Conservation (phyloP, 1,140 invertebrate species). For the Oryctes rhinoceros region DNA sequence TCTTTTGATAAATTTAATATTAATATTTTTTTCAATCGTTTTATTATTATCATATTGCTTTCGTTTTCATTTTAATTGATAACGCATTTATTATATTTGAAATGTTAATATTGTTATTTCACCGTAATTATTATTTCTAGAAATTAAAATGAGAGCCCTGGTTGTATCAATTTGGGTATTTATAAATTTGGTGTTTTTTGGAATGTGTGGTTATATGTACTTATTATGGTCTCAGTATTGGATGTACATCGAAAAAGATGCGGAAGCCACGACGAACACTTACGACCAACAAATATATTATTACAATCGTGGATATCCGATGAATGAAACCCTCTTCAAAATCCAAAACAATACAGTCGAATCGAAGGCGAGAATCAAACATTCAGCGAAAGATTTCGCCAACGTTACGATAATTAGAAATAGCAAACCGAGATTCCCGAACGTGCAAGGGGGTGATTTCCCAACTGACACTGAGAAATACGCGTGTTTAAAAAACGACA, state of each 20-base stretch:
- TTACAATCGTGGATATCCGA: constrained; percentile 57
- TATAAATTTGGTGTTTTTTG: constrained; percentile 73
- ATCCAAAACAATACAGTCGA: constrained; percentile 40
- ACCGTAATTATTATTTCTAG: not conserved
- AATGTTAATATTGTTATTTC: not conserved
- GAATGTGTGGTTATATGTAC: constrained; percentile 76
- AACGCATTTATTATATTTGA: too few species aligned
- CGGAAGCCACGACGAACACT: constrained; percentile 57
- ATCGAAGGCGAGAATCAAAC: constrained; percentile 55
- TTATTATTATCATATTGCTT: too few species aligned
- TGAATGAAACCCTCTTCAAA: constrained; percentile 49
- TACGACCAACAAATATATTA: constrained; percentile 60
- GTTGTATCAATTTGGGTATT: constrained; percentile 75
- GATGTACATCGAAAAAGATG: constrained; percentile 66
- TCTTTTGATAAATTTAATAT: too few species aligned
- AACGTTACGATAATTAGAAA: constrained; percentile 58
- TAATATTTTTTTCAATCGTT: too few species aligned
- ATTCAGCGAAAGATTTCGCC: constrained; percentile 54
- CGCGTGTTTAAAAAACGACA: constrained; percentile 62
- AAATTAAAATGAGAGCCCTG: constrained; percentile 67
- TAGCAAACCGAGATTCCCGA: constrained; percentile 67
- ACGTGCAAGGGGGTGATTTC: constrained; percentile 64
- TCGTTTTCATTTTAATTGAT: too few species aligned
- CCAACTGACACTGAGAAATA: constrained; percentile 65
- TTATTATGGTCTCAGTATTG: constrained; percentile 76